Conservation (phyloP, 2,888 invertebrate genomes). For the Synergus gifuensis region DNA sequence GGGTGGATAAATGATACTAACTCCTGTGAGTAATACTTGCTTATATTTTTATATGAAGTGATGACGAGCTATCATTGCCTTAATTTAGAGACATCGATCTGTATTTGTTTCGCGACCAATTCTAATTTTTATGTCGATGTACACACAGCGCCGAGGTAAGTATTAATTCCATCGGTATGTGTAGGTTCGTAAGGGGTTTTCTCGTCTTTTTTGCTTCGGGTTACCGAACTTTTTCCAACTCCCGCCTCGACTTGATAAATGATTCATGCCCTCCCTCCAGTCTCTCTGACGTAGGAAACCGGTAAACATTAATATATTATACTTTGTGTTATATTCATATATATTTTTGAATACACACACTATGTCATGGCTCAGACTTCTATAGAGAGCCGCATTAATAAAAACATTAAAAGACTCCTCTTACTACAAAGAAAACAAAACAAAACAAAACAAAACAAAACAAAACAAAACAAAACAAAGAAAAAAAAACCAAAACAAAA, state of each 20-base stretch:
- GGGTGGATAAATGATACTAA: too few relatives aligned
- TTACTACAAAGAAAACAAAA: background rate
- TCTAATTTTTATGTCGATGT: constrained; percentile 25
- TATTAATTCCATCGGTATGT: constrained; percentile 18
- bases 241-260: constrained; percentile 39
- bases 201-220: constrained; percentile 27
- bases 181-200: constrained; percentile 24
- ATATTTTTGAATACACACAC: constrained; percentile 10
- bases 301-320: constrained; percentile 37
- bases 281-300: constrained; percentile 29
- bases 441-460: background rate
- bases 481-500: too few relatives aligned
- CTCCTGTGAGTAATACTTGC: too few relatives aligned
- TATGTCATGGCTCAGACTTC: background rate
- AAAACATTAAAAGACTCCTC: constrained; percentile 7
- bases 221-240: constrained; percentile 39
- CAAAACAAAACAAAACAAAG: background rate
- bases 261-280: constrained; percentile 8
- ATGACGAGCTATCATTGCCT: too few relatives aligned
- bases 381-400: constrained; percentile 14
- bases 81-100: too few relatives aligned
- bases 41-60: too few relatives aligned
- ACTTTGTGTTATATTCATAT: constrained; percentile 32
- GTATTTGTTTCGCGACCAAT: background rate
- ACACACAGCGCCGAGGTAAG: background rate